Base-by-base conservation (phyloP, 2,888 invertebrate species). In the Lepidocyrtinus sp. region DNA sequence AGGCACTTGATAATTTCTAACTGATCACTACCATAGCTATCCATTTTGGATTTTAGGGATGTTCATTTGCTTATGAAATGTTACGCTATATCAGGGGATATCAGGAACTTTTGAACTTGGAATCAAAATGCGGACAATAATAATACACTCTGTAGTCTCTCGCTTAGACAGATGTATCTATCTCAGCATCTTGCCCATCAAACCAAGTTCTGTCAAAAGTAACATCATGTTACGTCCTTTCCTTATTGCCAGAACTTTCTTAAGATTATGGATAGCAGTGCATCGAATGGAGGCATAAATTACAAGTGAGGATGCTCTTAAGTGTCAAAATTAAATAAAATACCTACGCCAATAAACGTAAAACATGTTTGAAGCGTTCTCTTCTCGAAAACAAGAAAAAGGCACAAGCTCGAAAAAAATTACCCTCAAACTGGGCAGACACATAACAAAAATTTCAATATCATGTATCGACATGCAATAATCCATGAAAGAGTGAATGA, bases 291-390 rank as follows among this genome's bases (percentile, higher is more conserved):
- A 68, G 71, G 19, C 63, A 76, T 76, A 76, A 76, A 75, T 55
- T 62, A 70, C 50, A 19, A 50, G 36, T 36, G 36, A 19, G 24
- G 63, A 61, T 50, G 64, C 63, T 71, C 64, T 55, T 65, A 76
- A 76, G 70, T 55, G 71, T 76, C 70, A 76, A 70, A 76, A 71
- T 71, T 63, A 50, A 64, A 76, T 76, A 76, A 76, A 76, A 76
- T 21, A 36, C 36, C 36, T 36, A 36, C 36, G 12, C 36, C 36
- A 36, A 36, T 36, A 36, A 36, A 36, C 36, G 36, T 36, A 64
- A 75, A 68, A 68, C 65, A 46, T 36, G 36, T 25, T 45, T 24
- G 59, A 55, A n/a, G 25, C 55, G 36, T 22, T 46, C 46, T 19
- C 22, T 22, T 67, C 46, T 67, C 67, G 12, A 22, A 45, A 22